A percentile compares a stretch with the other conserved stretches of the same genome.
These are phyloP conservation scores for Andrena camellia DNA, from an alignment of 2,888 invertebrate species.

Conservation along the genomic window DNA sequence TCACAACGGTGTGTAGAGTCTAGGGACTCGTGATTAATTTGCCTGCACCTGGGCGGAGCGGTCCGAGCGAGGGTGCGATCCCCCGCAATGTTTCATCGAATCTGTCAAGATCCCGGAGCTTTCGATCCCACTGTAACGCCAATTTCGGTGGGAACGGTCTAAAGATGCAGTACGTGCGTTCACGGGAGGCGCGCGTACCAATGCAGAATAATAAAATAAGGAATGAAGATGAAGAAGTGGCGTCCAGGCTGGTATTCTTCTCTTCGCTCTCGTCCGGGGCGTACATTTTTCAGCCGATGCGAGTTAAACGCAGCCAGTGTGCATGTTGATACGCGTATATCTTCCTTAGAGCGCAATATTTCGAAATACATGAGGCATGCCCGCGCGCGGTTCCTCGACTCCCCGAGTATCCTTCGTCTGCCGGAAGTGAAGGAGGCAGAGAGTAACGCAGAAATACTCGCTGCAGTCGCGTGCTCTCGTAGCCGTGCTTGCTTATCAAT, in stretches of 20 bases:
- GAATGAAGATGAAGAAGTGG: neutral
- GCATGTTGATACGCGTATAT: slow-evolving; percentile 17
- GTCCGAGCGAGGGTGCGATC: neutral
- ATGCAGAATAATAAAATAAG: no score
- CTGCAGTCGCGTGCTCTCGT: no score
- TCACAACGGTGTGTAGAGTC: neutral
- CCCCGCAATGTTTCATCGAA: no score
- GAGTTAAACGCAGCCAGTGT: neutral
- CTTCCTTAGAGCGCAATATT: slow-evolving; percentile 42
- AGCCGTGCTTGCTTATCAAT: no score
- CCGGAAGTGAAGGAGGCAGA: neutral
- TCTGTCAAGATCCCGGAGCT: no score
- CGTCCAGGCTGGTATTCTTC: neutral
- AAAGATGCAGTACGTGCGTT: neutral
- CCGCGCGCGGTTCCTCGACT: no score
- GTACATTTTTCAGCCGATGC: slow-evolving; percentile 2
- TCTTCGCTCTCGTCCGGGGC: neutral
- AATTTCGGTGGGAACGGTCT: no score
- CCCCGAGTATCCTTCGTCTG: neutral
- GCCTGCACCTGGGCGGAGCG: neutral
- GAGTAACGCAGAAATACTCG: neutral
- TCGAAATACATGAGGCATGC: neutral
- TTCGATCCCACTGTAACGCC: no score
- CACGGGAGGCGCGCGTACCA: no score
- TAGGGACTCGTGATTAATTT: slow-evolving; percentile 15